Evolutionary conservation across 2,888 invertebrate species (phyloP).

Genomic region (Lasioglossum zephyrum): DNA sequence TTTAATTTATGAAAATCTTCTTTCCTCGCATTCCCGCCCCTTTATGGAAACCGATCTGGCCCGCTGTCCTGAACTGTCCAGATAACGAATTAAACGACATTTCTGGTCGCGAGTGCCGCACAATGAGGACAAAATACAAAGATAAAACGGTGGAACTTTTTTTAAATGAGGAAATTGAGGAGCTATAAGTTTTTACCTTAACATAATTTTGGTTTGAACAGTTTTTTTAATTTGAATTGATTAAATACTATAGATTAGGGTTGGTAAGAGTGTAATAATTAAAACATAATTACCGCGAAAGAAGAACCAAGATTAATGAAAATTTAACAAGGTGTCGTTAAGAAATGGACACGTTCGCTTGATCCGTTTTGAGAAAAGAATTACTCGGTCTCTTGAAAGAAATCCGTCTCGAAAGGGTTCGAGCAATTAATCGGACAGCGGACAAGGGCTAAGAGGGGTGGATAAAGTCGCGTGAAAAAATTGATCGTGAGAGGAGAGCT

Average conservation of each 20-base stretch:
- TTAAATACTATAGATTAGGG: not conserved
- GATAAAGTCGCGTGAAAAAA: not conserved
- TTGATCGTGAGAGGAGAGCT: not conserved
- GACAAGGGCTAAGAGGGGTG: not conserved
- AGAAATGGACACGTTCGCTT: not conserved
- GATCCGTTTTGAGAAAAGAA: not conserved
- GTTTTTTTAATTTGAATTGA: too few relatives aligned
- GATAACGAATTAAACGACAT: constrained; percentile 20
- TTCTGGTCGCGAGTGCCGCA: not conserved
- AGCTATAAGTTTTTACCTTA: not conserved
- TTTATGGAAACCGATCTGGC: not conserved
- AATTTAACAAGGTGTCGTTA: not conserved
- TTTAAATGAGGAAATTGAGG: not conserved
- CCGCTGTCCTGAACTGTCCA: not conserved
- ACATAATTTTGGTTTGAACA: not conserved
- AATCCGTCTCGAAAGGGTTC: not conserved
- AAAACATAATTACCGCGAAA: not conserved
- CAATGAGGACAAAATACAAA: too few relatives aligned
- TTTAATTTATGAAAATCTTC: constrained; percentile 59
- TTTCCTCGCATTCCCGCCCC: not conserved
- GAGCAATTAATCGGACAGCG: not conserved
- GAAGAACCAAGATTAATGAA: not conserved
- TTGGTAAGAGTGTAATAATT: not conserved
- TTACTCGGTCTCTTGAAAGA: not conserved
- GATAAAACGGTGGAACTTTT: not conserved